phyloP scores from a whole-genome alignment of 2,888 invertebrate species.

The Apamea crenata region DNA sequence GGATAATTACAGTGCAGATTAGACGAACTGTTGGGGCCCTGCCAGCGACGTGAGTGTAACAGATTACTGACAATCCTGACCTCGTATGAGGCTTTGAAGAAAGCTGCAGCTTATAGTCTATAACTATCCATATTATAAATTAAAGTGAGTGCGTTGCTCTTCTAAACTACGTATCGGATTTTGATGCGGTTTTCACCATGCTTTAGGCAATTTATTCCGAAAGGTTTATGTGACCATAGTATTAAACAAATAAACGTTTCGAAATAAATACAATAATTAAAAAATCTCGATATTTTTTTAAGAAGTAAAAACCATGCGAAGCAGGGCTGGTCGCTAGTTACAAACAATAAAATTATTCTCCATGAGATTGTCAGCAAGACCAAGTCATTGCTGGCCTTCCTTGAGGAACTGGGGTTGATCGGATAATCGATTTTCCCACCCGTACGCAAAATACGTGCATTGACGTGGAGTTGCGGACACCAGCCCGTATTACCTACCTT shows the following conservation, averaged over 20 bases:
- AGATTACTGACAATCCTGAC: constrained; percentile 57
- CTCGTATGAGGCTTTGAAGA: constrained; percentile 21
- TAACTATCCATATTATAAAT: too few species aligned
- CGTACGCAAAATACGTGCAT: too few species aligned
- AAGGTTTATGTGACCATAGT: background rate
- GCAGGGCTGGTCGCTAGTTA: background rate
- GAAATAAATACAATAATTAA: background rate
- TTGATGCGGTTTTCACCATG: background rate
- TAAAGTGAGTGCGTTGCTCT: too few species aligned
- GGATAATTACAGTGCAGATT: constrained; percentile 72
- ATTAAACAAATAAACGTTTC: background rate
- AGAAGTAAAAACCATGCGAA: background rate
- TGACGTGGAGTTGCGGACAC: too few species aligned
- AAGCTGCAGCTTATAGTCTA: background rate
- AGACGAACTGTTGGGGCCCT: constrained; percentile 64
- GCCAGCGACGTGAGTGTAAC: constrained; percentile 66
- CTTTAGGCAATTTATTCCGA: background rate
- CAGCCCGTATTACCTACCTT: too few species aligned
- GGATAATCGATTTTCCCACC: too few species aligned
- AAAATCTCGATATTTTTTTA: background rate
- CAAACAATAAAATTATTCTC: background rate
- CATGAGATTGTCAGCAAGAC: too few species aligned
- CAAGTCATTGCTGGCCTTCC: too few species aligned
- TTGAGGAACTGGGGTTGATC: too few species aligned
- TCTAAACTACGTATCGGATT: background rate